These are phyloP conservation scores for Apteryx mantelli DNA, from an alignment of 2,113 vertebrate genomes.

Conservation along the genomic window DNA sequence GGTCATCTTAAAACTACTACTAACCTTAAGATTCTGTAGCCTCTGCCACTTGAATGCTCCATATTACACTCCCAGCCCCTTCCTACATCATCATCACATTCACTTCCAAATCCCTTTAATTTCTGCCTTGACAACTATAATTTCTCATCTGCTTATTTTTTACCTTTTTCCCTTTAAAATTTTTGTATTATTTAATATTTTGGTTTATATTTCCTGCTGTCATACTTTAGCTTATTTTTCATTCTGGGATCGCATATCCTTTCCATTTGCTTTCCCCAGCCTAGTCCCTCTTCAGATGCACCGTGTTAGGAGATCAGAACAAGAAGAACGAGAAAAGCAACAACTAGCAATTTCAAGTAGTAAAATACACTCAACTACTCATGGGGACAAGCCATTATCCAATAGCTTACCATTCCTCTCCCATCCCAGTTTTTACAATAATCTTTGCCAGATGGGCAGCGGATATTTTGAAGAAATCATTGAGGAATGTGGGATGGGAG, in stretches of 20 bases:
- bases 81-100: background rate
- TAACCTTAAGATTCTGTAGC: background rate
- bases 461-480: background rate
- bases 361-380: background rate
- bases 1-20: background rate
- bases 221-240: background rate
- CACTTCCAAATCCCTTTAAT: background rate
- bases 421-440: background rate
- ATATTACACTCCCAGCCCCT: background rate
- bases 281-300: background rate
- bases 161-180: background rate
- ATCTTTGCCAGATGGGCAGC: background rate
- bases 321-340: background rate
- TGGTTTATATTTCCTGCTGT: background rate
- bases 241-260: background rate
- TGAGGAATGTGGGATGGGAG: background rate
- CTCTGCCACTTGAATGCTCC: background rate
- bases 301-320: background rate
- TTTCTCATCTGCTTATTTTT: background rate
- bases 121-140: background rate
- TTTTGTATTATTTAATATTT: background rate
- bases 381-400: background rate
- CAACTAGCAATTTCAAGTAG: background rate
- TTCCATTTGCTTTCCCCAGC: background rate
- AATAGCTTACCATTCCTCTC: background rate